These are phyloP conservation scores for Emmelina monodactyla DNA, from an alignment of 2,888 invertebrate species.

Conservation along the genomic window DNA sequence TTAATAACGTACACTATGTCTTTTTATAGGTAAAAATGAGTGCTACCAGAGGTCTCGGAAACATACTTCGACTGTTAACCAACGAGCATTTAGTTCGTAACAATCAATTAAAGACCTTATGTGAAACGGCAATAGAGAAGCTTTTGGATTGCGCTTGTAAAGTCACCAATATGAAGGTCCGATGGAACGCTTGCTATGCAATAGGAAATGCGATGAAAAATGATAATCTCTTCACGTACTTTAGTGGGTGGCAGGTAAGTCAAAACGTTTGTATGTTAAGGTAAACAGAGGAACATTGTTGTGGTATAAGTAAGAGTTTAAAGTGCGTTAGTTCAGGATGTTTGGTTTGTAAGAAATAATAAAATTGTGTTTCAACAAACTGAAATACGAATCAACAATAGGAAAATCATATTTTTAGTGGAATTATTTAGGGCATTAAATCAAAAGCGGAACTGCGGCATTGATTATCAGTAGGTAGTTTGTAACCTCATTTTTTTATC, in stretches of 20 bases:
- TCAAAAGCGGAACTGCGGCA: too few species aligned
- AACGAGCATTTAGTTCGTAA: slow-evolving; percentile 50
- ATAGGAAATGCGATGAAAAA: slow-evolving; percentile 81
- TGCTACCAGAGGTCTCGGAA: slow-evolving; percentile 82
- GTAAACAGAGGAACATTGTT: too few species aligned
- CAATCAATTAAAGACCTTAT: slow-evolving; percentile 55
- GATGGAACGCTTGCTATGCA: slow-evolving; percentile 94
- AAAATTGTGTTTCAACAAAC: too few species aligned
- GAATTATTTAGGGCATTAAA: too few species aligned
- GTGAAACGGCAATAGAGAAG: slow-evolving; percentile 69
- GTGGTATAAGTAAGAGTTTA: too few species aligned
- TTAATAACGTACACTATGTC: too few species aligned
- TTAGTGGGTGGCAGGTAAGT: slow-evolving; percentile 63
- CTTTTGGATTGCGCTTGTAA: slow-evolving; percentile 74
- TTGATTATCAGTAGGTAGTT: too few species aligned
- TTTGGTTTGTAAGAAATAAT: too few species aligned
- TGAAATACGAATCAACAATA: too few species aligned
- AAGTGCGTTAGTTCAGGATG: too few species aligned
- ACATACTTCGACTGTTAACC: slow-evolving; percentile 73
- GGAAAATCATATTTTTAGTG: too few species aligned
- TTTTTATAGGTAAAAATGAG: slow-evolving; percentile 71
- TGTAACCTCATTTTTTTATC: too few species aligned
- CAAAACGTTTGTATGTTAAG: neutral
- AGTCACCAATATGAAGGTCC: slow-evolving; percentile 83
- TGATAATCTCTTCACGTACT: slow-evolving; percentile 47